Conservation (phyloP, 2,113 vertebrate species). For the Anolis carolinensis region DNA sequence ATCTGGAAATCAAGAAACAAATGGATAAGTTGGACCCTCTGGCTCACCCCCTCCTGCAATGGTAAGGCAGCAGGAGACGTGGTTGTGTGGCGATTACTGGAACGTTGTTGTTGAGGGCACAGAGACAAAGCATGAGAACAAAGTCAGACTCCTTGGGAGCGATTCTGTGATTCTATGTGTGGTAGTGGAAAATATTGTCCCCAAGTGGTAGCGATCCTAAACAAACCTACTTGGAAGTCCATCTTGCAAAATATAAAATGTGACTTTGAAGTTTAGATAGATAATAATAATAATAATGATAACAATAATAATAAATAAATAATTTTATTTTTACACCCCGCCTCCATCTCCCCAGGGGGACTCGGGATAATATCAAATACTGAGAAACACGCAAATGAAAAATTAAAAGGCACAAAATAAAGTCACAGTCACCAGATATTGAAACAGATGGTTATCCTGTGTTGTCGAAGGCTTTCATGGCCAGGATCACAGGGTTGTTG, state of each 20-base stretch:
- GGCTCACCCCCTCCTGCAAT: slow-evolving; percentile 95
- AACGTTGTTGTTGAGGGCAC: background rate
- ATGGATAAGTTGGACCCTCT: slow-evolving; percentile 98
- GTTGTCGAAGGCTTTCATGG: no score
- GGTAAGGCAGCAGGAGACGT: slow-evolving; percentile 74
- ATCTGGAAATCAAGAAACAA: slow-evolving; percentile 99
- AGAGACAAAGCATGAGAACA: background rate
- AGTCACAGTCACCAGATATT: background rate
- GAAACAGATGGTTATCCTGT: no score
- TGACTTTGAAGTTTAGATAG: background rate
- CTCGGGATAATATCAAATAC: no score
- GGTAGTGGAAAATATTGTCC: background rate
- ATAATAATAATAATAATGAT: no score
- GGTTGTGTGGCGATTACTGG: background rate
- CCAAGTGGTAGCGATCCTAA: background rate
- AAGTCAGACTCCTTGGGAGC: no score
- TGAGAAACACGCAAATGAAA: no score
- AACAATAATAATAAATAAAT: no score
- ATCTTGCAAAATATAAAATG: background rate
- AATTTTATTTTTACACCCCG: no score
- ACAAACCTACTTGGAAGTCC: background rate
- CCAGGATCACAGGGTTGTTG: no score
- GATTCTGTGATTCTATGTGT: background rate
- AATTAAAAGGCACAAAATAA: no score
- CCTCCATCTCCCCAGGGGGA: no score